Conservation (phyloP, 2,797 vertebrate species). For the Anisognathus igniventris region DNA sequence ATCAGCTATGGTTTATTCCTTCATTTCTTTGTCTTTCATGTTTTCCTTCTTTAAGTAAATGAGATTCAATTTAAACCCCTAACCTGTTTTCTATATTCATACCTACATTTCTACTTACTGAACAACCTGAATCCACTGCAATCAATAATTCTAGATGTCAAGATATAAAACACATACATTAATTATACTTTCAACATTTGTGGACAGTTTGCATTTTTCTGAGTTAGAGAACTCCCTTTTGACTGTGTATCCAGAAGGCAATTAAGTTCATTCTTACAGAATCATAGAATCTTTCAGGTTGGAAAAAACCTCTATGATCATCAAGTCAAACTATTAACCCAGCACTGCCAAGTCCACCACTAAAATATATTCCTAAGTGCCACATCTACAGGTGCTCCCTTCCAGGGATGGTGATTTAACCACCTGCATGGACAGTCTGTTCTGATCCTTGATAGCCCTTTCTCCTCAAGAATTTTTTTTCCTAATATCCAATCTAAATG, state of each 20-base stretch:
- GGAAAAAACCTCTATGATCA: accelerated
- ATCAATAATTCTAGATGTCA: background rate
- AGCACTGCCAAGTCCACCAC: background rate
- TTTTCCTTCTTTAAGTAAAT: background rate
- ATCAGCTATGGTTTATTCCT: background rate
- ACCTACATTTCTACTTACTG: background rate
- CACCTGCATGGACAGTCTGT: background rate
- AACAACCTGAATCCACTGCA: background rate
- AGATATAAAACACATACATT: background rate
- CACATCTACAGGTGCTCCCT: background rate
- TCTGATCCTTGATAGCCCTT: background rate
- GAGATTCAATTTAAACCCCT: background rate
- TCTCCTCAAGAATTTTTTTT: background rate
- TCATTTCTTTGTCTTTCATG: background rate
- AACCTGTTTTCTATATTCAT: background rate
- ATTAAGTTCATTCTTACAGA: background rate
- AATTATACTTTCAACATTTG: background rate
- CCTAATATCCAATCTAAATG: background rate
- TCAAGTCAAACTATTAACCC: background rate
- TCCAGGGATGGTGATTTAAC: background rate
- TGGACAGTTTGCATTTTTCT: background rate
- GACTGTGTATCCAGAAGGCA: background rate
- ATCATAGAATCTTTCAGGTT: background rate
- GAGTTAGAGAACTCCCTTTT: background rate
- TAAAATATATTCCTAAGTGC: background rate